phyloP scores from a whole-genome alignment of 2,888 invertebrate genomes.

The Caenorhabditis angaria region DNA sequence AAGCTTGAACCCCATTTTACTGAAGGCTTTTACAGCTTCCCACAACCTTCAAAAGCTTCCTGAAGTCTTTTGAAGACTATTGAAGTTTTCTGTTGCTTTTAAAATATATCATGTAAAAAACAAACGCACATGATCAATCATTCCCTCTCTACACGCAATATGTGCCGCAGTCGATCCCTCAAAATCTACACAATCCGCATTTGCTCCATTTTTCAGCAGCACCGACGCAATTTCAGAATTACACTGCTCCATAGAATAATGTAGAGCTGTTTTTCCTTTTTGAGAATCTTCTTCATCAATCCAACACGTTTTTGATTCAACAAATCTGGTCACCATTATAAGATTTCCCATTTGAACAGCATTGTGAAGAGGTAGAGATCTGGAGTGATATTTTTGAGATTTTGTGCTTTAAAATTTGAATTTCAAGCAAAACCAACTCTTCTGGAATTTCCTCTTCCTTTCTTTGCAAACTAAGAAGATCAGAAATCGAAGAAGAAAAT shows the following conservation, averaged over 20 bases:
- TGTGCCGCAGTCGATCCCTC: slow-evolving; percentile 49
- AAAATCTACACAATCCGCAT: slow-evolving; percentile 49
- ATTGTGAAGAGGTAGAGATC: slow-evolving; percentile 45
- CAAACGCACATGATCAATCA: slow-evolving; percentile 53
- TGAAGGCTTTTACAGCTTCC: background rate
- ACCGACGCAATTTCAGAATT: slow-evolving; percentile 47
- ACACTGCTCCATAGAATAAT: slow-evolving; percentile 47
- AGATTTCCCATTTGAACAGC: slow-evolving; percentile 56
- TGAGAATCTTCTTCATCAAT: slow-evolving; percentile 53
- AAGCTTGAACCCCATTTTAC: background rate
- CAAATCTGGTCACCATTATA: slow-evolving; percentile 41
- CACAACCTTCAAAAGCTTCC: background rate
- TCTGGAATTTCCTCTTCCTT: slow-evolving; percentile 41
- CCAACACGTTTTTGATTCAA: slow-evolving; percentile 43
- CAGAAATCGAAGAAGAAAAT: slow-evolving; percentile 48
- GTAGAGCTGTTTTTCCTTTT: slow-evolving; percentile 54
- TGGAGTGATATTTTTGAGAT: slow-evolving; percentile 9
- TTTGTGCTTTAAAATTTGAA: background rate
- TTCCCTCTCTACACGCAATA: slow-evolving; percentile 52
- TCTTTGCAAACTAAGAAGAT: slow-evolving; percentile 52
- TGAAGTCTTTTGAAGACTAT: too few relatives aligned
- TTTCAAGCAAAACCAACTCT: slow-evolving; percentile 22
- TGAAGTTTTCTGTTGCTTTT: too few relatives aligned
- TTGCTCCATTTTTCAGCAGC: slow-evolving; percentile 41
- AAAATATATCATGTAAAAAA: background rate